Evolutionary conservation across 2,797 vertebrate genomes (phyloP).

Genomic region (Molothrus ater): DNA sequence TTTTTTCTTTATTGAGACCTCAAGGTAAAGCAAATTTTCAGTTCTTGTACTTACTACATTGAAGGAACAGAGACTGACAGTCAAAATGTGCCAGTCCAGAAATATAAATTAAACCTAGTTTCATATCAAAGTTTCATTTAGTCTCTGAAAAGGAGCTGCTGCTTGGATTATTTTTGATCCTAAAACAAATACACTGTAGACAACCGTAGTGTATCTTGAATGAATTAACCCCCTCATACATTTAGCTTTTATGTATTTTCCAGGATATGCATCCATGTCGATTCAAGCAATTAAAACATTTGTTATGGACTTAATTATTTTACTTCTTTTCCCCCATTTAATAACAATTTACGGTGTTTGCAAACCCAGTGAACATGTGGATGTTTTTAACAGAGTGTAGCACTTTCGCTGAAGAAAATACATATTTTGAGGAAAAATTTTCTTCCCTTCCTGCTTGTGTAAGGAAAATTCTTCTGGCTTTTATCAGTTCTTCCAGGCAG

Average conservation of each 20-base stretch:
- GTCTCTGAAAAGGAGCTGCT: conserved; percentile 68
- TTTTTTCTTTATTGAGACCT: conserved; percentile 82
- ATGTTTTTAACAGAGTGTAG: neutral
- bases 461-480: neutral
- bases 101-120: conserved; percentile 79
- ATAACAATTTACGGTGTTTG: neutral
- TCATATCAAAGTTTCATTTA: conserved; percentile 78
- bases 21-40: conserved; percentile 80
- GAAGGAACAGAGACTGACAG: conserved; percentile 76
- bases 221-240: neutral
- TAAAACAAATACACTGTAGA: conserved; percentile 53
- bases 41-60: conserved; percentile 75
- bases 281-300: neutral
- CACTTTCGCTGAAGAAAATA: neutral
- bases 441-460: neutral
- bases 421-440: neutral
- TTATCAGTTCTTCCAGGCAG: neutral
- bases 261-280: neutral
- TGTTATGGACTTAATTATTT: neutral
- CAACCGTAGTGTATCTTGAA: neutral
- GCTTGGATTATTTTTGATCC: conserved; percentile 71
- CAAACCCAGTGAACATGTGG: neutral
- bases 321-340: neutral
- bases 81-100: conserved; percentile 74
- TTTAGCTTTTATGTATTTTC: neutral